Conservation (phyloP, 2,888 invertebrate species). For the Plusia festucae region DNA sequence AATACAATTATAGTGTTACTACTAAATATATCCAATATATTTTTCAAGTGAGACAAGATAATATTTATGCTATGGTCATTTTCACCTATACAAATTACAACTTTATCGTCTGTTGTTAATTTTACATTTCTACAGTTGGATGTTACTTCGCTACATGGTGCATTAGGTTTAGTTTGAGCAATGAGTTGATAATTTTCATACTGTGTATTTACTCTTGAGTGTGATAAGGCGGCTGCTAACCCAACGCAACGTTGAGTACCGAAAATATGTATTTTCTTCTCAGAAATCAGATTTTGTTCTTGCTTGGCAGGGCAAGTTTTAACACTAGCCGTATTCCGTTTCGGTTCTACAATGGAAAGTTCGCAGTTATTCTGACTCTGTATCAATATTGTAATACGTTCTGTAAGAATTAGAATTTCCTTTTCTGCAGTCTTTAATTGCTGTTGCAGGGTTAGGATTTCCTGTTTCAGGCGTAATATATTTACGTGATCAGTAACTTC, state of each 20-base stretch:
- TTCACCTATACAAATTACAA: too few relatives aligned
- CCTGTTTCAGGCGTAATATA: constrained; percentile 18
- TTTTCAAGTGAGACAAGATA: too few relatives aligned
- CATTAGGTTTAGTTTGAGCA: too few relatives aligned
- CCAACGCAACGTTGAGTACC: constrained; percentile 16
- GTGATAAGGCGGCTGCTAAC: constrained; percentile 1
- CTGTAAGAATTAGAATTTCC: not conserved
- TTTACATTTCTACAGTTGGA: too few relatives aligned
- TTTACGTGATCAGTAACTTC: constrained; percentile 11
- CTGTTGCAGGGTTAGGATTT: constrained; percentile 8
- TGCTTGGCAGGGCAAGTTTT: not conserved
- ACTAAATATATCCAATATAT: too few relatives aligned
- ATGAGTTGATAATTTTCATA: too few relatives aligned
- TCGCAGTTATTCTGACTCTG: constrained; percentile 7
- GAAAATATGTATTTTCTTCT: constrained; percentile 16
- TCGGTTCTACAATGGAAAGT: constrained; percentile 3
- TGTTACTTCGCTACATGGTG: too few relatives aligned
- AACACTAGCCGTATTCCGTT: not conserved
- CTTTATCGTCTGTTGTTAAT: too few relatives aligned
- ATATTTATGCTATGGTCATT: too few relatives aligned
- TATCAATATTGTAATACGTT: constrained; percentile 6
- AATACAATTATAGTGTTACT: too few relatives aligned
- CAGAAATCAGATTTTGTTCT: not conserved
- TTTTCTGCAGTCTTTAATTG: constrained; percentile 16
- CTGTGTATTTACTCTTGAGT: too few relatives aligned